A percentile compares a stretch with the other conserved stretches of the same genome.
Evolutionary conservation across 2,888 invertebrate species (phyloP).

Genomic region (Escarpia spicata): DNA sequence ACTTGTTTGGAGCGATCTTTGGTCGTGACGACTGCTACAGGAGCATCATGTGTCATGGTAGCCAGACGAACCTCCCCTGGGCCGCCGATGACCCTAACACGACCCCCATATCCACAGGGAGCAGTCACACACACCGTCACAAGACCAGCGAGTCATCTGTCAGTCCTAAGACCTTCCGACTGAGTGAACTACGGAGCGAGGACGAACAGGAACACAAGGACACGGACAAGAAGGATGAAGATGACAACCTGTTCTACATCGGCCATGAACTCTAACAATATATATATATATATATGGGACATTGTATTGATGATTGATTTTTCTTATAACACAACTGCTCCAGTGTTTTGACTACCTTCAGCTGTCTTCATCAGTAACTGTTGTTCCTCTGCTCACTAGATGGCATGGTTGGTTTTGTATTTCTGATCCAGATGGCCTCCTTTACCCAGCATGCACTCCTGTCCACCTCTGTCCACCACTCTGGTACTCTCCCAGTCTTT

Average conservation of each 20-base stretch:
- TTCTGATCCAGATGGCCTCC: too few species aligned
- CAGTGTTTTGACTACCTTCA: too few species aligned
- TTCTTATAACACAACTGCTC: too few species aligned
- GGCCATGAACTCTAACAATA: background rate
- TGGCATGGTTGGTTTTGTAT: too few species aligned
- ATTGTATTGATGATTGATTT: too few species aligned
- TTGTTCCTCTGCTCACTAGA: too few species aligned
- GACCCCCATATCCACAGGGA: background rate
- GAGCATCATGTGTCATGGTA: conserved; percentile 43
- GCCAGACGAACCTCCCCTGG: conserved; percentile 31
- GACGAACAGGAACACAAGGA: background rate
- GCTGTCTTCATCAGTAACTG: too few species aligned
- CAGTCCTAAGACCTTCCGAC: background rate
- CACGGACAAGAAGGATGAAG: background rate
- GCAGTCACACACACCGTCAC: background rate
- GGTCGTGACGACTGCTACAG: conserved; percentile 62
- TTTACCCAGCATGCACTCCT: too few species aligned
- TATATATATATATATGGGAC: too few species aligned
- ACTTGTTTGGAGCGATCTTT: conserved; percentile 62
- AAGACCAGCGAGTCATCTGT: background rate
- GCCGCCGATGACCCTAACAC: conserved; percentile 28
- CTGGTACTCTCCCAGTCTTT: too few species aligned
- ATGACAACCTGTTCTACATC: background rate
- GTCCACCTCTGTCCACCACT: too few species aligned
- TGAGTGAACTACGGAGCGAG: background rate